phyloP scores from a whole-genome alignment of 2,797 vertebrate species.

The Bradypodion ventrale region DNA sequence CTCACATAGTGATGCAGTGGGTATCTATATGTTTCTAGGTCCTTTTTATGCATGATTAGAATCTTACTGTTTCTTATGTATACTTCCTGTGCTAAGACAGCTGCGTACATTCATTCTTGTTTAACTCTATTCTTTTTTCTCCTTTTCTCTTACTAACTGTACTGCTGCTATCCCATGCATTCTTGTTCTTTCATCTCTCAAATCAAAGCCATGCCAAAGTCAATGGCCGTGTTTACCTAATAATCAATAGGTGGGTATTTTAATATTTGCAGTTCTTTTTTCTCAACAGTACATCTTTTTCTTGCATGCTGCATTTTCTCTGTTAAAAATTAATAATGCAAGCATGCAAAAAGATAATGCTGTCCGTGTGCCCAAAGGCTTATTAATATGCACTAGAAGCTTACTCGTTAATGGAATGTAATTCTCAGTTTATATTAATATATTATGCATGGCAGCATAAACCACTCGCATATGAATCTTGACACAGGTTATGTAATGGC shows the following conservation, averaged over 20 bases:
- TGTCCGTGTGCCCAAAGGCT: slow-evolving; percentile 46
- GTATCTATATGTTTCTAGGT: slow-evolving; percentile 21
- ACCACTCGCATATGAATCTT: not conserved
- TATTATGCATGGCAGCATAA: not conserved
- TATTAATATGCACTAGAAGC: not conserved
- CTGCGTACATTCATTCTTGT: slow-evolving; percentile 50
- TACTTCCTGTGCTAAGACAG: slow-evolving; percentile 34
- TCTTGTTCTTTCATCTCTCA: slow-evolving; percentile 74
- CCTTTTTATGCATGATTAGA: not conserved
- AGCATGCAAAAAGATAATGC: not conserved
- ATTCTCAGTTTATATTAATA: slow-evolving; percentile 5
- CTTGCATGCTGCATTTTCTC: slow-evolving; percentile 44
- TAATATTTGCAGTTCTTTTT: slow-evolving; percentile 61
- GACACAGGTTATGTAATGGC: not conserved
- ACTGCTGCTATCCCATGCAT: slow-evolving; percentile 60
- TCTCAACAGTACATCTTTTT: slow-evolving; percentile 18
- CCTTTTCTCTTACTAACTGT: slow-evolving; percentile 74
- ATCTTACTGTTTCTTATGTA: slow-evolving; percentile 20
- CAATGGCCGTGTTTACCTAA: slow-evolving; percentile 96
- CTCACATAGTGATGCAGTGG: not conserved
- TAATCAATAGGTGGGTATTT: slow-evolving; percentile 99
- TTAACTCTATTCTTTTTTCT: slow-evolving; percentile 75
- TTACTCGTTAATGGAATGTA: slow-evolving; percentile 22
- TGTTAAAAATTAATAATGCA: slow-evolving; percentile 50
- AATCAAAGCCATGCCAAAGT: slow-evolving; percentile 94